Percentiles rank a stretch among this genome's conserved stretches.
phyloP scores from a whole-genome alignment of 2,888 invertebrate species.

The Ecliptopera silaceata region DNA sequence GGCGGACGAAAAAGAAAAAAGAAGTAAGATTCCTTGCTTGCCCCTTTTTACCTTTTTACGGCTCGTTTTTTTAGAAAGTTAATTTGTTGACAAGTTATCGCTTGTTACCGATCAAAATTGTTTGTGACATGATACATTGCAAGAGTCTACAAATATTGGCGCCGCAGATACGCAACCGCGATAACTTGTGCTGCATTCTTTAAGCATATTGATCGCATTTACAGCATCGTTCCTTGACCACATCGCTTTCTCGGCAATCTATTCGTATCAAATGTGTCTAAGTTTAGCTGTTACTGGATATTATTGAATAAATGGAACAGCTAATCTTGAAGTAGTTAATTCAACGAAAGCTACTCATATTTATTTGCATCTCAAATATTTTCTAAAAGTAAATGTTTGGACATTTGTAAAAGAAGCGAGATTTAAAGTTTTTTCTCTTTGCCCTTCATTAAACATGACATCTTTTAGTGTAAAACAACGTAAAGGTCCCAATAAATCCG shows the following conservation, averaged over 20 bases:
- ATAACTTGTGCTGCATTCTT: constrained; percentile 78
- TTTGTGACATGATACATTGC: constrained; percentile 51
- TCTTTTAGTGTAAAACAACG: constrained; percentile 5
- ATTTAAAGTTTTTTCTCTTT: not conserved
- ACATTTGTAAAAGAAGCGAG: constrained; percentile 3
- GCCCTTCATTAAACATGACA: constrained; percentile 3
- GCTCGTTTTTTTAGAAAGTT: constrained; percentile 79
- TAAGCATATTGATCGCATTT: constrained; percentile 73
- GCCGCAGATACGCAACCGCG: constrained; percentile 62
- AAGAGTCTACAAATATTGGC: constrained; percentile 59
- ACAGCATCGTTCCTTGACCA: constrained; percentile 70
- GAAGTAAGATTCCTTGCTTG: constrained; percentile 94
- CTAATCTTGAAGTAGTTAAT: constrained; percentile 64
- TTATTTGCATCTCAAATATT: constrained; percentile 64
- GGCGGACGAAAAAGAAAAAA: constrained; percentile 99
- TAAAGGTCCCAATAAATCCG: constrained; percentile 31
- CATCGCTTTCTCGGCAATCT: constrained; percentile 77
- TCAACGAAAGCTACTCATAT: constrained; percentile 67
- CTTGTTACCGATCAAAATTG: constrained; percentile 62
- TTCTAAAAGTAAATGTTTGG: not conserved
- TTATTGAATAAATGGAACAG: constrained; percentile 42
- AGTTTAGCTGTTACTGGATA: constrained; percentile 69
- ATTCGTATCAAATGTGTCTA: constrained; percentile 54
- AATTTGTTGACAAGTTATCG: constrained; percentile 78
- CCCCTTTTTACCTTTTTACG: constrained; percentile 81